Conservation (phyloP, 2,888 invertebrate genomes). For the Napeogenes inachia region DNA sequence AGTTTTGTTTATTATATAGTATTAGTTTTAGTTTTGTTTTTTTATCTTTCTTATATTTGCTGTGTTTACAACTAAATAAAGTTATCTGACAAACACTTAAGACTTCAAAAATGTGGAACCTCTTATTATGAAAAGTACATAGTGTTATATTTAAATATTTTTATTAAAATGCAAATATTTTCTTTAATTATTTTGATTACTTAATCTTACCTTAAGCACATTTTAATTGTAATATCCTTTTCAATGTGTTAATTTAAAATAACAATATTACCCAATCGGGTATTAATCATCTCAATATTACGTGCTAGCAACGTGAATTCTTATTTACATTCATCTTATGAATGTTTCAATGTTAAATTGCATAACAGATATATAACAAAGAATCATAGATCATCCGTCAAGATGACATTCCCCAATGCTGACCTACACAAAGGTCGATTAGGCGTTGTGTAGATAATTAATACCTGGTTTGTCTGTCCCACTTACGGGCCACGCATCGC, state of each 20-base stretch:
- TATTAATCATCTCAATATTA: not conserved
- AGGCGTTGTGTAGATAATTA: conserved; percentile 64
- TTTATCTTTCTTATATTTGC: too few relatives aligned
- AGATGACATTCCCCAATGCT: conserved; percentile 30
- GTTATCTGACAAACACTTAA: too few relatives aligned
- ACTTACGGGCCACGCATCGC: conserved; percentile 69
- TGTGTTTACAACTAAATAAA: too few relatives aligned
- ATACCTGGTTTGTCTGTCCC: conserved; percentile 69
- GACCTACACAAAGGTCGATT: conserved; percentile 54
- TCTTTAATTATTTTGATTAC: too few relatives aligned
- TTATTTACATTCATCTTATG: conserved; percentile 6
- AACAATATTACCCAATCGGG: conserved; percentile 2
- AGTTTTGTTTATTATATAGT: too few relatives aligned
- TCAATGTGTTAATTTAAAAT: conserved; percentile 1
- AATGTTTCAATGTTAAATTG: conserved; percentile 5
- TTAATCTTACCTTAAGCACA: too few relatives aligned
- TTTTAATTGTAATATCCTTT: not conserved
- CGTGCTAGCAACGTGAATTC: not conserved
- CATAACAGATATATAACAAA: not conserved
- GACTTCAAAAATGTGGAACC: too few relatives aligned
- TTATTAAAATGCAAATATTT: too few relatives aligned
- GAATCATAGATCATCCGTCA: conserved; percentile 2
- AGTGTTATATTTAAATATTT: too few relatives aligned
- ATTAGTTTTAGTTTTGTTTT: too few relatives aligned
- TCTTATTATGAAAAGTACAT: too few relatives aligned